phyloP scores from a whole-genome alignment of 2,888 invertebrate genomes.

The Cordilura impudica region DNA sequence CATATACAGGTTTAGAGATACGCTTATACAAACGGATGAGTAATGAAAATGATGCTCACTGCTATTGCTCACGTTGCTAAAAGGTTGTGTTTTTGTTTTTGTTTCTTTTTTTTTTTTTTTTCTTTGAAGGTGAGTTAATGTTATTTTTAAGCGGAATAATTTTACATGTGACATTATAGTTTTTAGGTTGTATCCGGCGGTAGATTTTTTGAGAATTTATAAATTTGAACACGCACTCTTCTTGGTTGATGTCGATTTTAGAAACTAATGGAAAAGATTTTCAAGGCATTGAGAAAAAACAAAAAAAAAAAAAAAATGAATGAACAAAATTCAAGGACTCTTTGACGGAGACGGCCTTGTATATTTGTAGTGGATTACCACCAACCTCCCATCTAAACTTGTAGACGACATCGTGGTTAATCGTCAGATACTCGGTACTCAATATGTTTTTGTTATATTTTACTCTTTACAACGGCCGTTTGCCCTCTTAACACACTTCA shows the following conservation, averaged over 20 bases:
- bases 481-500: constrained; percentile 77
- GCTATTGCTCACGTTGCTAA: neutral
- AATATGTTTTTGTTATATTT: neutral
- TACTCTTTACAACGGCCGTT: constrained; percentile 41
- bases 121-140: neutral
- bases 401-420: constrained; percentile 52
- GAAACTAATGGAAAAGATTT: constrained; percentile 46
- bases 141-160: neutral
- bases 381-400: constrained; percentile 25
- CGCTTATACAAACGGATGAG: constrained; percentile 11
- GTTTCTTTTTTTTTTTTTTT: neutral
- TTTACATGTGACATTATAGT: neutral
- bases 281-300: constrained; percentile 52
- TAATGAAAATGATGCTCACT: constrained; percentile 12
- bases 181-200: neutral
- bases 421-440: constrained; percentile 55
- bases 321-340: constrained; percentile 60
- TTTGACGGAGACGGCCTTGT: constrained; percentile 58
- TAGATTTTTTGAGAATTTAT: neutral
- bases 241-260: constrained; percentile 11
- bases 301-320: constrained; percentile 56
- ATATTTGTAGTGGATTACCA: constrained; percentile 31
- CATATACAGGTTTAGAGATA: constrained; percentile 8
- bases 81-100: neutral
- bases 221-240: constrained; percentile 53